phyloP scores from a whole-genome alignment of 2,113 vertebrate species.

The Isichthys henryi region DNA sequence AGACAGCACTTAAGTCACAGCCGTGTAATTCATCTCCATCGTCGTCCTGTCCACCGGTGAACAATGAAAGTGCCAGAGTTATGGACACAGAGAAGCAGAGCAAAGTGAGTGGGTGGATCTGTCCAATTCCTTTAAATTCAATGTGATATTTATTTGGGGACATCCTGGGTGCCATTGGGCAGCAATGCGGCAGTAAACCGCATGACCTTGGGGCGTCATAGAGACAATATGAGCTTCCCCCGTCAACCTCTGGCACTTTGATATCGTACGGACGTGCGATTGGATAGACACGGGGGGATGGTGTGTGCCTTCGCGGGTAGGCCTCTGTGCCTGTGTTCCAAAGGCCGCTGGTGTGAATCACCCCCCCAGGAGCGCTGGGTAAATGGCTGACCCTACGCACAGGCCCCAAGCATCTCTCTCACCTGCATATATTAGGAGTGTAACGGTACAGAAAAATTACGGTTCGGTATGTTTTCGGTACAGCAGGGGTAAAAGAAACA shows the following conservation, averaged over 20 bases:
- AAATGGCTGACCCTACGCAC: neutral
- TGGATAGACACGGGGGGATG: neutral
- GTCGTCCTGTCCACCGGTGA: neutral
- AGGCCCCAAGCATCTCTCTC: neutral
- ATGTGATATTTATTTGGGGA: neutral
- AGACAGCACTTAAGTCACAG: neutral
- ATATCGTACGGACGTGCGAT: neutral
- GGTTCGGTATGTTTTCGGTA: too few relatives aligned
- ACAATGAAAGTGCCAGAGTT: slow-evolving; percentile 31
- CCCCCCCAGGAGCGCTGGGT: neutral
- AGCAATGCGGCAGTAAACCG: neutral
- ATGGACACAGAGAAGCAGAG: neutral
- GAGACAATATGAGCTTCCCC: neutral
- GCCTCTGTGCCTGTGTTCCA: neutral
- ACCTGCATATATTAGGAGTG: too few relatives aligned
- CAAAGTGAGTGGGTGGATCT: slow-evolving; percentile 35
- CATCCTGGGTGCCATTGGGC: neutral
- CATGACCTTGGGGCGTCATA: neutral
- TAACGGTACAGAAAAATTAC: too few relatives aligned
- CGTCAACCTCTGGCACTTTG: neutral
- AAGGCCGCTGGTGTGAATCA: neutral
- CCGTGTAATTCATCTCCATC: neutral
- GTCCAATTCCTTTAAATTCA: slow-evolving; percentile 23
- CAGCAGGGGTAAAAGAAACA: too few relatives aligned
- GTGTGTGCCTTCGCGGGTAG: neutral